Evolutionary conservation across 1,140 invertebrate genomes (phyloP), one percentile per base, ranked within the genome.

Genomic region (roundworm (Caenorhabditis elegans)): DNA sequence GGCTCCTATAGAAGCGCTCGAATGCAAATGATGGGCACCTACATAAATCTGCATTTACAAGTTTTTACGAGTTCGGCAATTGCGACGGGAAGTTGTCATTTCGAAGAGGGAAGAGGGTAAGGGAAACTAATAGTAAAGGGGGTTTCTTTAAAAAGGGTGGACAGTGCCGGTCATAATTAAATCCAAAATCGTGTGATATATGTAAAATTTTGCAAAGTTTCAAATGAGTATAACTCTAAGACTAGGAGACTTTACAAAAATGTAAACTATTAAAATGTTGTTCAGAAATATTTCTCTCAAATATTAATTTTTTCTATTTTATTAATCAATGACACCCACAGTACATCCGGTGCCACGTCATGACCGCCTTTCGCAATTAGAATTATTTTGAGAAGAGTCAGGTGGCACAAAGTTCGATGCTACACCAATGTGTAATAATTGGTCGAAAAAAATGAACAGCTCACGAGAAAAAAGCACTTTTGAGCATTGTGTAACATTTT

Each of bases 41-140:
- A 70, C 60, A 70, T 70, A 70, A 70, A 70, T 70, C 60, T 70
- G 60, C 60, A 70, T 70, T 70, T 31, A 70, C 60, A 70, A 70
- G 60, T 70, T 70, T 70, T 60, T 26, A 60, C 17, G 34, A 60
- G 55, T 8, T 5, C 39, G 39, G 15, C 6, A 43, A 43, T 43
- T 43, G 39, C 6, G 39, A 8, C 39, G 39, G 39, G 5, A 5
- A 43, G 39, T 15, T 15, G 39, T n/a, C 6, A 55, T 55, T 55
- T 26, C 22, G 22, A 55, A 55, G n/a, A 26, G 49, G n/a, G 49
- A 26, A 19, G 47, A 19, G 47, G n/a, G 47, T 13, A 17, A 19
- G 47, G n/a, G 39, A 43, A 13, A 43, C 39, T 5, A 43, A 43
- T n/a, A n/a, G n/a, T n/a, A n/a, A n/a, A n/a, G n/a, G n/a, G n/a